A percentile compares a stretch with the other conserved stretches of the same genome.
Evolutionary conservation across 2,797 vertebrate genomes (phyloP).

Genomic region (Morelia viridis): DNA sequence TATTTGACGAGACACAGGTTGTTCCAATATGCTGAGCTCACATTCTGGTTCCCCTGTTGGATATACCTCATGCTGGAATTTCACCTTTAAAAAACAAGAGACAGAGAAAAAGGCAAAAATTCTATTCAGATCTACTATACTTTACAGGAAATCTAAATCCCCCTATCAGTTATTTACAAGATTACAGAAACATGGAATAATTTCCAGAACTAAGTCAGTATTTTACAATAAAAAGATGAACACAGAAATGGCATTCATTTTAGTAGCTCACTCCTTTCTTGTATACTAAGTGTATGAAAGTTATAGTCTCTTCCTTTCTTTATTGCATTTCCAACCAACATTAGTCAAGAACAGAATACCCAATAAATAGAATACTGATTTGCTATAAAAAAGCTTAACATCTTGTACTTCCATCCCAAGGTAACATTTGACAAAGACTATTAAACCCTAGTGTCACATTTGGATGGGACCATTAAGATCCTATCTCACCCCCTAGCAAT

Average conservation of each 20-base stretch:
- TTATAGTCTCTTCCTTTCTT: background rate
- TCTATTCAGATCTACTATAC: background rate
- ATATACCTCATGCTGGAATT: constrained; percentile 97
- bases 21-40: constrained; percentile 75
- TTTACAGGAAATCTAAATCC: background rate
- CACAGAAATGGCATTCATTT: background rate
- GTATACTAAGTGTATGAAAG: background rate
- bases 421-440: background rate
- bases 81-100: constrained; percentile 76
- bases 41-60: constrained; percentile 71
- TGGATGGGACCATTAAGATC: background rate
- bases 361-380: background rate
- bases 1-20: constrained; percentile 92
- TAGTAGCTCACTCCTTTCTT: background rate
- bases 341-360: background rate
- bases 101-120: background rate
- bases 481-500: too few relatives aligned
- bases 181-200: background rate
- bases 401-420: background rate
- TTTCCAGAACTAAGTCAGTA: background rate
- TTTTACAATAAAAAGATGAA: background rate
- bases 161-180: background rate
- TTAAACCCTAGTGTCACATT: background rate
- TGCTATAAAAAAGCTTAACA: background rate
- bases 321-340: background rate